Conservation (phyloP, 2,888 invertebrate genomes). For the Patella caerulea region DNA sequence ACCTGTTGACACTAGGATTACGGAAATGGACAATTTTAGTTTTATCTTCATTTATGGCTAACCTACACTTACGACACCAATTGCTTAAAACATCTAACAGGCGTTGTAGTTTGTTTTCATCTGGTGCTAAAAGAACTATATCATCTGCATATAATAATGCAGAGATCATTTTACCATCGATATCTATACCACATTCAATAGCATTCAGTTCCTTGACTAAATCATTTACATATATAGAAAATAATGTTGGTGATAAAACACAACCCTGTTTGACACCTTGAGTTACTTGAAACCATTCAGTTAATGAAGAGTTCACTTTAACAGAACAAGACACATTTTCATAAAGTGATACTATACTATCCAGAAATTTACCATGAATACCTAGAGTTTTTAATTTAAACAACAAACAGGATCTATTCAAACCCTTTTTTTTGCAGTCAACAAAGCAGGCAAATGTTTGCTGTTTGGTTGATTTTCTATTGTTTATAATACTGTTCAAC, state of each 20-base stretch:
- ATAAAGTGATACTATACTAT: slow-evolving; percentile 21
- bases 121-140: slow-evolving; percentile 6
- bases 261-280: slow-evolving; percentile 29
- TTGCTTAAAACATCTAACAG: background rate
- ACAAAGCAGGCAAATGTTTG: background rate
- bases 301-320: slow-evolving; percentile 6
- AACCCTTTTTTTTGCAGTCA: background rate
- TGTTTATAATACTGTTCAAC: background rate
- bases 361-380: slow-evolving; percentile 21
- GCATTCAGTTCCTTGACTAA: slow-evolving; percentile 24
- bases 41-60: background rate
- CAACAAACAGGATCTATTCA: too few species aligned
- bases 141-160: slow-evolving; percentile 1
- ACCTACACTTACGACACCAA: background rate
- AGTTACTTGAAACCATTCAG: slow-evolving; percentile 16
- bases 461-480: background rate
- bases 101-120: background rate
- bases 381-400: background rate
- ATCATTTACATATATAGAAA: slow-evolving; percentile 27
- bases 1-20: background rate
- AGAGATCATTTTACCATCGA: background rate
- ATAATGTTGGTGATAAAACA: slow-evolving; percentile 25
- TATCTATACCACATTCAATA: background rate
- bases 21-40: slow-evolving; percentile 6
- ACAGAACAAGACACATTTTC: background rate